These are phyloP conservation scores for Tragelaphus scriptus DNA, from an alignment of 2,113 vertebrate genomes.

Conservation along the genomic window DNA sequence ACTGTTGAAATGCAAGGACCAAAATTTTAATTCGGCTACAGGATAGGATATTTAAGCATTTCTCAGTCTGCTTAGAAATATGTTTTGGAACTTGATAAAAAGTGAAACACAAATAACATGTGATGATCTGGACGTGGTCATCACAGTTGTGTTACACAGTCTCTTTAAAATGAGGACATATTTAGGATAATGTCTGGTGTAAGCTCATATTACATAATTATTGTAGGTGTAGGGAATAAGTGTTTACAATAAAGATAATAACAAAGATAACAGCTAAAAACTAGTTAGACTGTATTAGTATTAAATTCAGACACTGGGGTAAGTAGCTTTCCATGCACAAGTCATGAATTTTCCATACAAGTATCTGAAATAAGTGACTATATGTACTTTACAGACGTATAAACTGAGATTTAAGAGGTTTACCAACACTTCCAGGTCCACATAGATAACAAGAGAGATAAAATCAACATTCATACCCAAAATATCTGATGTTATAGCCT, in stretches of 20 bases:
- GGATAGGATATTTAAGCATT: background rate
- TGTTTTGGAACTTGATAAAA: background rate
- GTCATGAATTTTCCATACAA: background rate
- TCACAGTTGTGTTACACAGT: background rate
- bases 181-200: background rate
- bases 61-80: background rate
- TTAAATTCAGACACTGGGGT: background rate
- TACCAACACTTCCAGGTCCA: background rate
- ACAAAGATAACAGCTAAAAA: background rate
- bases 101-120: background rate
- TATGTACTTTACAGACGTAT: background rate
- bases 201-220: background rate
- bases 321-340: background rate
- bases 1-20: background rate
- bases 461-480: background rate
- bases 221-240: background rate
- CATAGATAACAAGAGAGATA: background rate
- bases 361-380: background rate
- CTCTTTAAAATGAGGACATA: background rate
- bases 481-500: background rate
- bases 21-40: background rate
- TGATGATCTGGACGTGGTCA: background rate
- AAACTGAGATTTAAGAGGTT: background rate
- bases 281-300: background rate
- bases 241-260: background rate